A percentile compares a stretch with the other conserved stretches of the same genome.
These are phyloP conservation scores for Spongilla lacustris DNA, from an alignment of 37 sponge, comb jelly and placozoan genomes.

Conservation along the genomic window DNA sequence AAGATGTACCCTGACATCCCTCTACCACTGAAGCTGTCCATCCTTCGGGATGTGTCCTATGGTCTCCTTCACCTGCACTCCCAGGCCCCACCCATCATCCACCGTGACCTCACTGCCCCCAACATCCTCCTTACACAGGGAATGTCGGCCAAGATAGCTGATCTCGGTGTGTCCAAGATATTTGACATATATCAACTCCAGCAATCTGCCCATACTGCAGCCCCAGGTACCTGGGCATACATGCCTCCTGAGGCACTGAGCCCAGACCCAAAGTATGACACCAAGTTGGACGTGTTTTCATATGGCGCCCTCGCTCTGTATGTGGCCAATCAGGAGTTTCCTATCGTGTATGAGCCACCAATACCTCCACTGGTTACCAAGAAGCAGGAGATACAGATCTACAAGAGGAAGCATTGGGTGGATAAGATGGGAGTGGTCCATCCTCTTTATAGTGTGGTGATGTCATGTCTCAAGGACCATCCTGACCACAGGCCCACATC, in stretches of 20 bases:
- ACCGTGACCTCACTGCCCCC: conserved; percentile 66
- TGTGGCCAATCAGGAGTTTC: conserved; percentile 3
- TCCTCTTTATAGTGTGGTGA: not conserved
- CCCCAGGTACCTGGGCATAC: conserved; percentile 11
- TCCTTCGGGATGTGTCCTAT: conserved; percentile 46
- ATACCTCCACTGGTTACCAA: too few relatives aligned
- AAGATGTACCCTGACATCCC: conserved; percentile 32
- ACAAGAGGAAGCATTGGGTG: not conserved
- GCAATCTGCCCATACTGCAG: too few relatives aligned
- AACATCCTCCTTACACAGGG: conserved; percentile 59
- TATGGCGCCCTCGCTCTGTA: conserved; percentile 21
- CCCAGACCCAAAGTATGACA: not conserved
- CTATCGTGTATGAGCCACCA: not conserved
- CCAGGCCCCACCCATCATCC: conserved; percentile 56
- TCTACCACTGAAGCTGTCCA: conserved; percentile 45
- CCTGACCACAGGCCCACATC: not conserved
- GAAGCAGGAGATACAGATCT: too few relatives aligned
- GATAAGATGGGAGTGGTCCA: conserved; percentile 16
- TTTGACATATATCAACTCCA: too few relatives aligned
- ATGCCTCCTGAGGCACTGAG: conserved; percentile 35
- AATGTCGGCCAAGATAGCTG: conserved; percentile 64
- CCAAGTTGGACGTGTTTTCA: conserved; percentile 22
- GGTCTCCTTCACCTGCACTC: conserved; percentile 60
- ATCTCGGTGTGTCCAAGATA: conserved; percentile 42
- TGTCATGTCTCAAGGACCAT: not conserved